phyloP scores from a whole-genome alignment of 2,113 vertebrate species.

The Oryctolagus cuniculus region DNA sequence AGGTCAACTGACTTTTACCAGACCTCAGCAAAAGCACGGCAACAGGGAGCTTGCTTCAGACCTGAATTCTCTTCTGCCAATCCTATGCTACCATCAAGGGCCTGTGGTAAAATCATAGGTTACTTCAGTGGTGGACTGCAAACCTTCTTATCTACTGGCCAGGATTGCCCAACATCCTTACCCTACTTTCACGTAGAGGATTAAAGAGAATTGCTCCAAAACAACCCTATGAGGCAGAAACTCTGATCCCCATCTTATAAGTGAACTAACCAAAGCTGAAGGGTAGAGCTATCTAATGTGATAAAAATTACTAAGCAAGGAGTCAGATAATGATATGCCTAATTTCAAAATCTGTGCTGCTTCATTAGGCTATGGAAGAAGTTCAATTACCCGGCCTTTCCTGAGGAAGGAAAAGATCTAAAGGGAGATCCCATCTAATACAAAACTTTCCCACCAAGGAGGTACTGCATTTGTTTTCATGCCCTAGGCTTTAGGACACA shows the following conservation, averaged over 20 bases:
- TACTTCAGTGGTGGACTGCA: not conserved
- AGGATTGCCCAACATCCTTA: not conserved
- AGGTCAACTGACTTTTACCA: not conserved
- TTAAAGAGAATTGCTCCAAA: not conserved
- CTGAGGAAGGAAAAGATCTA: not conserved
- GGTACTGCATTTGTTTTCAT: not conserved
- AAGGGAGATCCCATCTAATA: not conserved
- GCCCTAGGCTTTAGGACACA: not conserved
- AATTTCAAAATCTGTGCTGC: not conserved
- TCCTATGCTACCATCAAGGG: no score
- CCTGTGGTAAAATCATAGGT: not conserved
- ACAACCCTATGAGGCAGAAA: not conserved
- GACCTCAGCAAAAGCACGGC: not conserved
- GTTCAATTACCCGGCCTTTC: not conserved
- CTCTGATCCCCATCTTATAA: not conserved
- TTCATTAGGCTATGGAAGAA: not conserved
- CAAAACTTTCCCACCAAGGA: not conserved
- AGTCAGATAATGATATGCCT: slow-evolving; percentile 48
- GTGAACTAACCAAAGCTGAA: not conserved
- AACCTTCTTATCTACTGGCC: not conserved
- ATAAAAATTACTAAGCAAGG: slow-evolving; percentile 31
- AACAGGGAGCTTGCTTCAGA: not conserved
- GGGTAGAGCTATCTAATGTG: not conserved
- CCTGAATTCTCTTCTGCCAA: not conserved
- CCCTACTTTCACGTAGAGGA: not conserved